A percentile compares a stretch with the other conserved stretches of the same genome.
These are phyloP conservation scores for Watsonalla cultraria DNA, from an alignment of 2,888 invertebrate genomes.

Conservation along the genomic window DNA sequence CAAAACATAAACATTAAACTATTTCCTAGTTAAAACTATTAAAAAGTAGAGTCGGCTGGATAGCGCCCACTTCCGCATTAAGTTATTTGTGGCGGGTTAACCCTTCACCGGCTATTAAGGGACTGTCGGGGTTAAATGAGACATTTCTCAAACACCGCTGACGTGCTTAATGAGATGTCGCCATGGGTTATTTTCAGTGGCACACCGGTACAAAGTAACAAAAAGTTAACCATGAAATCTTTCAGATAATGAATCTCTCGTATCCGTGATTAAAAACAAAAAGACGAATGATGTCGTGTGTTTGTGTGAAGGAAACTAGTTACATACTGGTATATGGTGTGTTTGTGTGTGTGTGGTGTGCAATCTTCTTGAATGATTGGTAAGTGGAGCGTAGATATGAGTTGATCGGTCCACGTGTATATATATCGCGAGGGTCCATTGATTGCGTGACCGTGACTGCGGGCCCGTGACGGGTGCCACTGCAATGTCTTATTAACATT, in stretches of 20 bases:
- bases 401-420: constrained; percentile 47
- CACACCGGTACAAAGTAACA: constrained; percentile 34
- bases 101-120: constrained; percentile 74
- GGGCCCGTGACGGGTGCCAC: constrained; percentile 40
- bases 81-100: constrained; percentile 72
- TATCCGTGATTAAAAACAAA: constrained; percentile 40
- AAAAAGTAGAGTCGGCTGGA: constrained; percentile 56
- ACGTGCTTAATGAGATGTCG: constrained; percentile 76
- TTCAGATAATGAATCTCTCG: constrained; percentile 39
- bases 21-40: constrained; percentile 78
- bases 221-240: constrained; percentile 28
- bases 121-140: constrained; percentile 73
- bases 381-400: constrained; percentile 58
- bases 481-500: constrained; percentile 15
- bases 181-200: constrained; percentile 69
- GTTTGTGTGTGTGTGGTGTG: constrained; percentile 20
- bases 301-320: constrained; percentile 3
- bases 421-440: constrained; percentile 49
- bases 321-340: constrained; percentile 1
- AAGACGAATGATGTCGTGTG: constrained; percentile 14
- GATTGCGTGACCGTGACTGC: constrained; percentile 38
- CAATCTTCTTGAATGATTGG: constrained; percentile 56
- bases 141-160: constrained; percentile 75
- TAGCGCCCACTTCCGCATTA: constrained; percentile 67
- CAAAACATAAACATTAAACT: constrained; percentile 69